Evolutionary conservation across 2,797 vertebrate species (phyloP), one percentile per base, ranked within the genome.

Genomic region (Hydrophis major): DNA sequence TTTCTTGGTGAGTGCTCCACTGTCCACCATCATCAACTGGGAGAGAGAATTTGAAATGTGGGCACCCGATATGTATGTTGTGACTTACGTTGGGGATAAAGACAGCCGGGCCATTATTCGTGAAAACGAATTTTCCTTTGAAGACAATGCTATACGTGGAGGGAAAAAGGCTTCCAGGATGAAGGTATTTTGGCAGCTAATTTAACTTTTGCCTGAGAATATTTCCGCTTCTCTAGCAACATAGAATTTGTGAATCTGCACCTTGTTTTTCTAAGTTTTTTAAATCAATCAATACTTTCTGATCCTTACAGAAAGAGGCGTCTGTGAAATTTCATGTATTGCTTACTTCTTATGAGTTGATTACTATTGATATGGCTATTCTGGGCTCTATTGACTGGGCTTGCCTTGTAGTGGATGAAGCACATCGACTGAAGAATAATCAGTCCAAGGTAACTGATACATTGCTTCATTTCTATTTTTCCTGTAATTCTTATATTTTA

Each of bases 11-110:
- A 99, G 99, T 11, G 99, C 99, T 22, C 99, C 99, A 0, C 97
- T 99, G 92, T 99, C 99, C 94, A 99, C 99, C 94, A 99, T 99
- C 96, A 99, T 99, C 96, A 99, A 99, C 97, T 99, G 99, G 99
- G 99, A 99, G 94, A 97, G 99, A 90, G 99, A 99, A 97, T 99
- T 99, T 97, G 99, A 99, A 97, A 98, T 99, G 99, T 99, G 99
- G 99, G 99, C 99, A 22, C 99, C 99, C 1, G 99, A 99, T 96
- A 99, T 99, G 98, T 99, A 99, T 0, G 99, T 99, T 90, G 99
- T 99, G 91, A 99, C 99, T 27, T 99, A 99, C 0, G 98, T 99
- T 0, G 99, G 99, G 0, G 99, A 99, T 97, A 99, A 99, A 96
- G 99, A 99, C 97, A 99, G 99, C 96, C 98, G 99, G 87, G 99